Evolutionary conservation across 2,888 invertebrate species (phyloP), one percentile per base, ranked within the genome.

Genomic region (Hemithea aestivaria): DNA sequence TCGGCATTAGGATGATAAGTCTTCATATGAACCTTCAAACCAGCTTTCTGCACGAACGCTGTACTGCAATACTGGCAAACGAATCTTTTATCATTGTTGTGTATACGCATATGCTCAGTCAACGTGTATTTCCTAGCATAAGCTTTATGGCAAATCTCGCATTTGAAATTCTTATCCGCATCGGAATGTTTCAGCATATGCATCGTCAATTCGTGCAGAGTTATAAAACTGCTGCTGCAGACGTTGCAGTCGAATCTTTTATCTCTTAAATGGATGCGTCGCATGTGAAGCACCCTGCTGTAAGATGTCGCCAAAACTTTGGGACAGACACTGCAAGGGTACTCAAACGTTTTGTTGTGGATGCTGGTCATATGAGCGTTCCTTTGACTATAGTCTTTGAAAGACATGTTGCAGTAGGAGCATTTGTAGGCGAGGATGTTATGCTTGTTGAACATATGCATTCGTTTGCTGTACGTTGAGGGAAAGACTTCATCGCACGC

Each of bases 171-270:
- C 7, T 70, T 66, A 7, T 73, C 69, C 0, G 71, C 74, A 0
- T 45, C 16, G 3, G 16, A 53, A 40, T 84, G 84, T 36, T 71
- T 76, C 0, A 80, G 62, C 66, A 74, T 70, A 39, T 87, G 85
- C 32, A 62, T 73, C 25, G 63, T 64, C 10, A 87, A 52, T 23
- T 73, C 16, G 16, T 16, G 16, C 5, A 16, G 16, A 5, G 16
- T 16, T 16, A 16, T 5, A 5, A 16, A 16, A 5, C 16, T 16
- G 16, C 16, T 16, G 5, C 16, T 16, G 16, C 16, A 16, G 2
- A 16, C 16, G 5, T 16, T 16, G 5, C 16, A 16, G 5, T 16
- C 16, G 5, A 4, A 5, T 16, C 16, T 16, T n/a, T 37, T 42
- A 5, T 37, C 41, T 9, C 29, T 29, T 21, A 42, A 20, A 21